Evolutionary conservation across 2,797 vertebrate species (phyloP), one percentile per base, ranked within the genome.

Genomic region (Aotus griseimembra): DNA sequence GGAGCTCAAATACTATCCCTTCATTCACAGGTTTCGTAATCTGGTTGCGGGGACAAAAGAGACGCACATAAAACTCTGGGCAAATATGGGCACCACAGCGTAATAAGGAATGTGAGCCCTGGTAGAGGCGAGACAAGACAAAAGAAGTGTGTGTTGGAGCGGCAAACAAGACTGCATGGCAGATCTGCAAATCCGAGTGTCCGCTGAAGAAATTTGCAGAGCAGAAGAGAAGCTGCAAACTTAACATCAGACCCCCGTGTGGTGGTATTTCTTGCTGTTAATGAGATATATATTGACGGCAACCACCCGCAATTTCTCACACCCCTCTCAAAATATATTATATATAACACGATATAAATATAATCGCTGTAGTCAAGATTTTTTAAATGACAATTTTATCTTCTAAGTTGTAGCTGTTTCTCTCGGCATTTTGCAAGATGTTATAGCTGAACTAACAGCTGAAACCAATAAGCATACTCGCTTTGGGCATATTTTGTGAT

Each of bases 361-460:
- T 26, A 87, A 55, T 90, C n/a, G 41, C 39, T 36, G 17, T 19
- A 77, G 36, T 44, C 41, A 36, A 33, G 10, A 30, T 73, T 81
- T 55, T 79, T 82, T 50, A 93, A 82, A 72, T 33, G 64, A 76
- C 39, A 33, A 46, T 72, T 90, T 91, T 75, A 81, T 84, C 70
- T 92, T 84, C 90, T 86, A 93, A 93, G 36, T 46, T 58, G 28
- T 12, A 50, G 36, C 4, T 33, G 14, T 85, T 96, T 82, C 81
- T 58, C 36, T 84, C 14, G 17, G 19, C 33, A 83, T 80, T 90
- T 83, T 93, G 79, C 26, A 79, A 50, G 64, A 85, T 61, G 22
- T 5, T 39, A 46, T 8, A 33, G 39, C 26, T 88, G 57, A 30
- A 58, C 14, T 94, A 85, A 88, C 2, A 67, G 12, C 7, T 64